Base-by-base conservation (phyloP, 2,113 vertebrate genomes). In the Plecturocebus donacophilus region DNA sequence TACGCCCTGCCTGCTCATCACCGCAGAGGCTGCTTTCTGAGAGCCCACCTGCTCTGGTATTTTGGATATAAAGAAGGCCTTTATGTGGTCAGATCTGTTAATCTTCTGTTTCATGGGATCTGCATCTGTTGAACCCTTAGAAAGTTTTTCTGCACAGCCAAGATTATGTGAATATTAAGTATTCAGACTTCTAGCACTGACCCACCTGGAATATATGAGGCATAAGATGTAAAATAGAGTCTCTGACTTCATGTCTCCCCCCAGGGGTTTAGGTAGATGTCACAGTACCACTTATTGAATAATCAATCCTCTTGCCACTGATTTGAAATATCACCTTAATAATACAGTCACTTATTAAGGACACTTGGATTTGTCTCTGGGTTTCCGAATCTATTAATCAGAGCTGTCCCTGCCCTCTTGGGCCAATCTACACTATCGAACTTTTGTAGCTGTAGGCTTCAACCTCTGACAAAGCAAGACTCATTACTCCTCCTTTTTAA, bases 291-390 rank as follows among this genome's bases (percentile, higher is more conserved):
- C 71, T 77, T 66, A 95, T 10, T 73, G 87, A 32, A 32, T 30
- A 32, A 86, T 47, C 82, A 80, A 1, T 93, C 80, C 64, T 52
- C 40, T 38, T 40, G 45, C 83, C 87, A 11, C 40, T 1, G 58
- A 58, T 52, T 13, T 93, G 94, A 95, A 89, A 58, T 52, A 95
- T 58, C 75, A n/a, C 92, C 58, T 73, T 88, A 82, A 86, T 79
- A 88, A 77, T 0, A 0, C 13, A 81, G 49, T 71, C 47, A 81
- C 42, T 88, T 56, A 73, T 35, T 68, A 35, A 93, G 47, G 38
- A 14, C 4, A 5, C 56, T 52, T 71, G 38, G 35, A 6, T 66
- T 61, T 79, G 87, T 16, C 52, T 38, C 94, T 38, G 40, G 79
- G 40, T 52, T 35, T 68, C 75, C 87, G 17, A 3, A 8, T 17